Percentiles rank a stretch among this genome's conserved stretches.
Evolutionary conservation across 2,888 invertebrate genomes (phyloP).

Genomic region (Lathronympha strigana): DNA sequence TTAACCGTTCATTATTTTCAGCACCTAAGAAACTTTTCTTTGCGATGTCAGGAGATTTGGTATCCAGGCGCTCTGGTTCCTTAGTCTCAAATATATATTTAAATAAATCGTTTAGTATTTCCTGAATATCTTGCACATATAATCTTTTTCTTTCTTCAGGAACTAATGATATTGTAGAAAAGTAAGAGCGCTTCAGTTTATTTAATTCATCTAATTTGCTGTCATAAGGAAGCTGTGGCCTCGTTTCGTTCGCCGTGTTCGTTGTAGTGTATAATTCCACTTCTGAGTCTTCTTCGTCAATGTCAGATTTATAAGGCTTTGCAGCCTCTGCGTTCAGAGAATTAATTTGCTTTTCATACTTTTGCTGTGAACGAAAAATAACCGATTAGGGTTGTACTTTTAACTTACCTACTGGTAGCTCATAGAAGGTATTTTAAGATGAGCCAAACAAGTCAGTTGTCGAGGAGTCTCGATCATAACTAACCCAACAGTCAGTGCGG

Average conservation of each 20-base stretch:
- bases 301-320: neutral
- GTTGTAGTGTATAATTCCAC: conserved; percentile 16
- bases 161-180: conserved; percentile 57
- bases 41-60: too few species aligned
- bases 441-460: too few species aligned
- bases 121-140: conserved; percentile 27
- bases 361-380: conserved; percentile 56
- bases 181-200: neutral
- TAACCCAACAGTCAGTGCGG: too few species aligned
- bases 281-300: conserved; percentile 23
- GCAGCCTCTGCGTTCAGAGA: conserved; percentile 59
- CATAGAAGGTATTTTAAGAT: too few species aligned
- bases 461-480: too few species aligned
- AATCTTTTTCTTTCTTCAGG: conserved; percentile 56
- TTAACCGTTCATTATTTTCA: neutral
- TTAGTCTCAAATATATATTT: neutral
- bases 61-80: too few species aligned
- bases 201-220: neutral
- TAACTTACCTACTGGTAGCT: too few species aligned
- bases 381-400: neutral
- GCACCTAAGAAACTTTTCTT: too few species aligned
- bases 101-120: neutral
- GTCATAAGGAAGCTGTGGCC: neutral
- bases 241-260: neutral
- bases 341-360: conserved; percentile 64